These are phyloP conservation scores for Cremastobaeus sp. DNA, from an alignment of 2,888 invertebrate species.

Conservation along the genomic window DNA sequence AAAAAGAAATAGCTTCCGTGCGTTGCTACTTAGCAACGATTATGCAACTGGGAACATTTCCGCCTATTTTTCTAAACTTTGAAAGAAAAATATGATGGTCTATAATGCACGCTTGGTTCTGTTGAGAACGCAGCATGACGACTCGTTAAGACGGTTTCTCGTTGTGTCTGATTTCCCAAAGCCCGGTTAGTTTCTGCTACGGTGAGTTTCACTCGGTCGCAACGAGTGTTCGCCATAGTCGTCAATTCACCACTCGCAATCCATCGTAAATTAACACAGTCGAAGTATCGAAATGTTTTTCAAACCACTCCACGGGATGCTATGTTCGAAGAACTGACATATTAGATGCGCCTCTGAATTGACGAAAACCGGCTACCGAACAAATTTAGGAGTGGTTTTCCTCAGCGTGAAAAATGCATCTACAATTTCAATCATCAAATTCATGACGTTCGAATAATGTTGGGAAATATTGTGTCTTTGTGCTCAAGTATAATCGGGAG, in stretches of 20 bases:
- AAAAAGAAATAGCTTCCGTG: constrained; percentile 22
- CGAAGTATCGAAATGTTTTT: constrained; percentile 63
- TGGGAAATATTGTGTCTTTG: too few species aligned
- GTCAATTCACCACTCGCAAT: constrained; percentile 70
- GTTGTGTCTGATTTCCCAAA: constrained; percentile 13
- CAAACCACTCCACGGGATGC: constrained; percentile 39
- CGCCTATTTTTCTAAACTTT: constrained; percentile 50
- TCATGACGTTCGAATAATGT: constrained; percentile 10
- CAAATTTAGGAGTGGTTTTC: constrained; percentile 64
- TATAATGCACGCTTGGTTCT: constrained; percentile 52
- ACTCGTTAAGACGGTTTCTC: not conserved
- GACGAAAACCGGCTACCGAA: constrained; percentile 61
- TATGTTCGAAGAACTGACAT: constrained; percentile 62
- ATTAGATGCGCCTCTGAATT: constrained; percentile 64
- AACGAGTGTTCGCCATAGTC: constrained; percentile 45
- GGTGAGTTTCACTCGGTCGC: constrained; percentile 50
- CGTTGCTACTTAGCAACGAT: constrained; percentile 48
- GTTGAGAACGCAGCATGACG: constrained; percentile 36
- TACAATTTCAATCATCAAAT: constrained; percentile 22
- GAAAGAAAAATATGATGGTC: constrained; percentile 59
- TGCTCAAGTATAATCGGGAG: too few species aligned
- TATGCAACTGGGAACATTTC: constrained; percentile 55
- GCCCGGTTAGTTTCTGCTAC: constrained; percentile 19
- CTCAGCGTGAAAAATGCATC: constrained; percentile 18
- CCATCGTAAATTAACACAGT: constrained; percentile 67